These are phyloP conservation scores for Rotaria socialis DNA, from an alignment of 2,888 invertebrate genomes.

Conservation along the genomic window DNA sequence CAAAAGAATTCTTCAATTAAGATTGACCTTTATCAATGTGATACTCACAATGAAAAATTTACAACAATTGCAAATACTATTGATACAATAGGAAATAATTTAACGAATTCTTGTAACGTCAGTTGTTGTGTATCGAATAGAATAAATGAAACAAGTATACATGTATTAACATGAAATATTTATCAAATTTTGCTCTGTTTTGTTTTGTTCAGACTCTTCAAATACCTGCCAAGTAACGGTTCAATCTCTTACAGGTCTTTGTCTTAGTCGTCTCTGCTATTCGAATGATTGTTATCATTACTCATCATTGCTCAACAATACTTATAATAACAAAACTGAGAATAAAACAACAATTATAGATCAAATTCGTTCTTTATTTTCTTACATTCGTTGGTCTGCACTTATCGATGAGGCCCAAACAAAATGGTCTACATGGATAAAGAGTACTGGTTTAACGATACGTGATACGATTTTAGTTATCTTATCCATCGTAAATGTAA, in stretches of 20 bases:
- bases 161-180: background rate
- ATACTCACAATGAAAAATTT: background rate
- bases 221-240: background rate
- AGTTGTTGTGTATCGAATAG: background rate
- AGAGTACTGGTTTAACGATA: background rate
- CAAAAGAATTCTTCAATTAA: background rate
- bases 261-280: background rate
- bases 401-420: background rate
- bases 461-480: background rate
- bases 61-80: background rate
- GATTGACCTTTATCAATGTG: background rate
- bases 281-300: background rate
- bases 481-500: background rate
- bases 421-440: background rate
- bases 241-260: background rate
- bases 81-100: background rate
- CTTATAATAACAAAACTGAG: background rate
- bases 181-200: background rate
- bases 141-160: background rate
- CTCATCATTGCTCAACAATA: background rate
- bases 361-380: background rate
- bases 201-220: background rate
- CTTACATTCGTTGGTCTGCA: background rate
- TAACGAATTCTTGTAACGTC: background rate
- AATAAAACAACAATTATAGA: background rate